Evolutionary conservation across 2,888 invertebrate genomes (phyloP).

Genomic region (Meliscaeva auricollis): DNA sequence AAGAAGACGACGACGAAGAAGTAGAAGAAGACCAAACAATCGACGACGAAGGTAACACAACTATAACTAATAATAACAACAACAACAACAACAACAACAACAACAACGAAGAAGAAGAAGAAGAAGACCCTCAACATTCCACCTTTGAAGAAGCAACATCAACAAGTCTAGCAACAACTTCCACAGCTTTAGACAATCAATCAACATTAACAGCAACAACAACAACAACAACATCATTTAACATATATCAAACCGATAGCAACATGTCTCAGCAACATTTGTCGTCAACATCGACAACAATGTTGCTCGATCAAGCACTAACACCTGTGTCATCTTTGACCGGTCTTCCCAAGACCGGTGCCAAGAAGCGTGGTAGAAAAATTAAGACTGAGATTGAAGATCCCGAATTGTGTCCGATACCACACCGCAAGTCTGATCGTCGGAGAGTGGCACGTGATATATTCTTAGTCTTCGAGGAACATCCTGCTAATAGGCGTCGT

Average conservation of each 20-base stretch:
- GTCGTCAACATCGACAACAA: constrained; percentile 19
- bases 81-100: background rate
- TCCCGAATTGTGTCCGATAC: constrained; percentile 71
- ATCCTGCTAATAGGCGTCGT: constrained; percentile 79
- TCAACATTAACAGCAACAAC: constrained; percentile 18
- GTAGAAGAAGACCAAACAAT: constrained; percentile 11
- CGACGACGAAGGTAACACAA: constrained; percentile 6
- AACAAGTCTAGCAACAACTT: constrained; percentile 56
- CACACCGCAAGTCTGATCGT: constrained; percentile 82
- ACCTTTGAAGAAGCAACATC: constrained; percentile 70
- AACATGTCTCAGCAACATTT: constrained; percentile 67
- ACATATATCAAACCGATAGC: constrained; percentile 65
- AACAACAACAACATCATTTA: constrained; percentile 24
- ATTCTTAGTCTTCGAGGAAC: constrained; percentile 83
- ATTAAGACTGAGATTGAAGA: constrained; percentile 76
- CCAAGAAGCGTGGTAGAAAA: constrained; percentile 67
- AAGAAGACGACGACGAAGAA: constrained; percentile 13
- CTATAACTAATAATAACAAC: constrained; percentile 10
- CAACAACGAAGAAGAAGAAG: constrained; percentile 22
- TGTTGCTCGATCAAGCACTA: constrained; percentile 48
- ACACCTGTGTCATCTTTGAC: constrained; percentile 19
- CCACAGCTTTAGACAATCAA: constrained; percentile 72
- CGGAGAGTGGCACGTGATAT: constrained; percentile 83
- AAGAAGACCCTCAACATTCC: constrained; percentile 67
- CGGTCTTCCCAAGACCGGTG: constrained; percentile 23